Base-by-base conservation (phyloP, 2,888 invertebrate species). In the Eustalomyia histrio region DNA sequence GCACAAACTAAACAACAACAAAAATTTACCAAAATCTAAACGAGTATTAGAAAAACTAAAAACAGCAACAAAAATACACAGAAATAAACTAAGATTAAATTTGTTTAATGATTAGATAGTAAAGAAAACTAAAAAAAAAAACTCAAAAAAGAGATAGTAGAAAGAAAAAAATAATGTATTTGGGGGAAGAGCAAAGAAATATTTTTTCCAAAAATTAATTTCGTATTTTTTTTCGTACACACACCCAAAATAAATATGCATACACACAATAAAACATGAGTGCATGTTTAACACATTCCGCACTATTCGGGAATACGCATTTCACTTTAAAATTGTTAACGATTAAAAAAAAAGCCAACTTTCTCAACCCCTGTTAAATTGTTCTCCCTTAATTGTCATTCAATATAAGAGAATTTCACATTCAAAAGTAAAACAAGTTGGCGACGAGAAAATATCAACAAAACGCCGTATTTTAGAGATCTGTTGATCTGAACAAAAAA, bases 191-290 rank as follows among this genome's bases (percentile, higher is more conserved):
- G 75, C 35, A 24, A 0, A 52, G 18, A 18, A 73, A 43, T 10
- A 57, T 39, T 29, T 50, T 33, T 50, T 65, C 69, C 16, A 55
- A 55, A 29, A n/a, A 24, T 63, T 17, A n/a, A 50, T 58, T 60
- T 72, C 53, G 33, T 47, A 50, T 53, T 65, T 73, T 39, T 55
- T 35, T 67, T 79, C 39, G 71, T 60, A 65, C 61, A 43, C 75
- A 71, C 79, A 75, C 74, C 75, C 65, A 75, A 73, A 68, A 68
- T 68, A 52, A 73, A 64, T 63, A 73, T 39, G 57, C 73, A 71
- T 33, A 57, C 29, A 55, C 33, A 21, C 6, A 52, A 2, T 52
- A 58, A 67, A 58, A 67, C 60, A 67, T 65, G 35, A 14, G 21
- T 29, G n/a, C 67, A 60, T 43, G 18, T 43, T 47, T 47, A 53